Base-by-base conservation (phyloP, 2,888 invertebrate species). In the Choreutis nemorana region DNA sequence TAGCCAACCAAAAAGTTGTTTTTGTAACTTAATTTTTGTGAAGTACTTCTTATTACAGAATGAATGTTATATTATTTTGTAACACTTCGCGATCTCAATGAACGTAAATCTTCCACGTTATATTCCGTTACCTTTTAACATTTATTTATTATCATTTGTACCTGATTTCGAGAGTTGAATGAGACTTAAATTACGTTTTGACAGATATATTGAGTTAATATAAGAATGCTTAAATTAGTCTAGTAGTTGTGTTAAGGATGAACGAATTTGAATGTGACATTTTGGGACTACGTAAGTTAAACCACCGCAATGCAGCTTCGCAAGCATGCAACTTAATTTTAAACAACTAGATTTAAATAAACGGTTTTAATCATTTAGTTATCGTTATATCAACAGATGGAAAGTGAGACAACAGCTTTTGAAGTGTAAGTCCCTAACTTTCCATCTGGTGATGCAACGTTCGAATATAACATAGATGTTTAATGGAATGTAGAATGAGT, bases 81-180 rank as follows among this genome's bases (percentile, higher is more conserved):
- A n/a, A n/a, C n/a, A n/a, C n/a, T n/a, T n/a, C 56, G 49, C 55
- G 77, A 78, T 78, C 78, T 77, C 77, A 77, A 50, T 44, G 41
- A 47, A n/a, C n/a, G n/a, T n/a, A n/a, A 49, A 50, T 63, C 65
- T 72, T 72, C 70, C 70, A 61, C 55, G 47, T 55, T 57, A 59
- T n/a, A 50, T 71, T 71, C 58, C 67, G 75, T 77, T 78, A 78
- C 77, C 77, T 62, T 77, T n/a, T n/a, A n/a, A 72, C 71, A 61
- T 43, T 64, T 73, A 72, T 64, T 70, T 73, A 71, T 50, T 49
- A 59, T 70, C 73, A 68, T 75, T 77, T 73, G 77, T 77, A 77
- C 77, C 77, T 77, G 77, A 77, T 75, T 75, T 75, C 64, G 53
- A 55, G 52, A 51, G 42, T 42, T 35, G 28, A 31, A 27, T 23